phyloP scores from a whole-genome alignment of 1,140 invertebrate genomes.

The Drosophila mayri region DNA sequence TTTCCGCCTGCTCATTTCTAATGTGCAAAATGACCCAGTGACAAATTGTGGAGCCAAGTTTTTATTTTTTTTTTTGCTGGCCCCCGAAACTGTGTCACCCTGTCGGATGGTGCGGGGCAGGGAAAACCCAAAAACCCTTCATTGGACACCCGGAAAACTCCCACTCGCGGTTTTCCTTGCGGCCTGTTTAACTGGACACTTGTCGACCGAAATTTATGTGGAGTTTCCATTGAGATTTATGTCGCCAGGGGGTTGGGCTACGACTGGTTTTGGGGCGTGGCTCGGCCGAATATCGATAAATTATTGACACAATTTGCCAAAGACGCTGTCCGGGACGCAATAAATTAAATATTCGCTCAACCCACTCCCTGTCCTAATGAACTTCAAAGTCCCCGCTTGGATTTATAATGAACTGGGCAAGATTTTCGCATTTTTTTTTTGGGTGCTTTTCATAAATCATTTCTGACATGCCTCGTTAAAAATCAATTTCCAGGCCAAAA shows the following conservation, averaged over 20 bases:
- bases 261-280: constrained; percentile 10
- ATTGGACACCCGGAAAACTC: constrained; percentile 13
- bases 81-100: constrained; percentile 9
- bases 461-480: constrained; percentile 47
- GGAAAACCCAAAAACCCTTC: not conserved
- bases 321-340: constrained; percentile 17
- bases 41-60: constrained; percentile 72
- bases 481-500: constrained; percentile 54
- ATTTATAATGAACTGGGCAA: constrained; percentile 22
- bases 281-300: constrained; percentile 55
- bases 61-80: constrained; percentile 36
- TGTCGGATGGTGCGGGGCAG: no score
- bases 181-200: constrained; percentile 62
- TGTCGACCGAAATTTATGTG: constrained; percentile 62
- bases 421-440: not conserved
- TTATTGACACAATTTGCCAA: constrained; percentile 61
- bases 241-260: constrained; percentile 1
- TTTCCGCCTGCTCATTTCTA: constrained; percentile 39
- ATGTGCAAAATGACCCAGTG: constrained; percentile 71
- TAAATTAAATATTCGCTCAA: constrained; percentile 46
- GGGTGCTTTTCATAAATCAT: constrained; percentile 14
- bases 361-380: constrained; percentile 38
- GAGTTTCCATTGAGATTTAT: constrained; percentile 54
- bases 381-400: constrained; percentile 18
- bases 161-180: constrained; percentile 47